These are phyloP conservation scores for Orussus abietinus DNA, from an alignment of 1,140 invertebrate genomes.

Conservation along the genomic window DNA sequence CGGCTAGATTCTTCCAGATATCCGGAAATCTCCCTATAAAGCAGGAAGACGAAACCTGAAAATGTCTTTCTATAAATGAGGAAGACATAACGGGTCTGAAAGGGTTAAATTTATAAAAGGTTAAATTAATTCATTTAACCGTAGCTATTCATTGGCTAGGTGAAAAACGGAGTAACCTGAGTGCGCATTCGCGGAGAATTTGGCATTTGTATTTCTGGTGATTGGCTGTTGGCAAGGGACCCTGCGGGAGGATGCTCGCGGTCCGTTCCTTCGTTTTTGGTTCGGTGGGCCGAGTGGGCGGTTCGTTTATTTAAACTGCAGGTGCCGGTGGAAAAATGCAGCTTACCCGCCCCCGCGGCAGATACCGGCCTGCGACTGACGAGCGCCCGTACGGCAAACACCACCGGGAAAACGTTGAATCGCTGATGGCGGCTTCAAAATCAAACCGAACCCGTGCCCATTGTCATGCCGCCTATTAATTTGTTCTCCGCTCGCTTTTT, in stretches of 20 bases:
- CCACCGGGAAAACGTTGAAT: constrained; percentile 34
- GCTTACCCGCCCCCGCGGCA: constrained; percentile 15
- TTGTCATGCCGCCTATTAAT: constrained; percentile 37
- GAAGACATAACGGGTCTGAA: no score
- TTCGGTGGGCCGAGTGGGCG: constrained; percentile 27
- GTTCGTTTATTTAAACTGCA: constrained; percentile 43
- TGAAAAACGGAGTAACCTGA: no score
- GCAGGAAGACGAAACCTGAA: no score
- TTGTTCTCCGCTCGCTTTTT: constrained; percentile 30
- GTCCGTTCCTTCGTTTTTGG: constrained; percentile 36
- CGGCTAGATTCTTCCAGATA: no score
- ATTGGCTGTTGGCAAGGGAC: constrained; percentile 33
- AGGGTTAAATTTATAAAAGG: no score
- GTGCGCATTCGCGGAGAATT: no score
- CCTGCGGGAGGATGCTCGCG: constrained; percentile 18
- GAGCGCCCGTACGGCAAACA: constrained; percentile 41
- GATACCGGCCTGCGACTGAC: constrained; percentile 40
- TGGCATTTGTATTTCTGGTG: constrained; percentile 25
- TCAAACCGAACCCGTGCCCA: constrained; percentile 38
- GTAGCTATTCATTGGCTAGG: no score
- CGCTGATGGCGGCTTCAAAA: constrained; percentile 34
- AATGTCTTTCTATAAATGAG: no score
- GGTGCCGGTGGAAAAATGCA: constrained; percentile 36
- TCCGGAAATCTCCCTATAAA: no score
- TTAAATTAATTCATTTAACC: no score